phyloP scores from a whole-genome alignment of 2,797 vertebrate genomes.

The Poecilia picta region DNA sequence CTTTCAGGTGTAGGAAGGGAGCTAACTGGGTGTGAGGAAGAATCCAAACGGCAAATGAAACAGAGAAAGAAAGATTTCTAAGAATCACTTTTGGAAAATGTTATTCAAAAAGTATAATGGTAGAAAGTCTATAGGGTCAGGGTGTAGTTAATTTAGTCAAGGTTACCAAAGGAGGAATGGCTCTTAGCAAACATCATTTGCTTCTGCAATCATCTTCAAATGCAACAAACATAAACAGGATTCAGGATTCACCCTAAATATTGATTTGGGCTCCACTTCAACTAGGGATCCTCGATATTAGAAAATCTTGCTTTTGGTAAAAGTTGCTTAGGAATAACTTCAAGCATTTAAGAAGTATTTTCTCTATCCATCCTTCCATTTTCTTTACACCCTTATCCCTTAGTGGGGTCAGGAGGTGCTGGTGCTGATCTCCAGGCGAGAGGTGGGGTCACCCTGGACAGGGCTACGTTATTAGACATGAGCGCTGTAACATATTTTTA shows the following conservation, averaged over 20 bases:
- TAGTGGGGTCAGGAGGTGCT: no score
- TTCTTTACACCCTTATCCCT: no score
- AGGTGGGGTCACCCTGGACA: no score
- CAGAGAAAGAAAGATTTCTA: constrained; percentile 25
- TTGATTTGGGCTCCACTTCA: no score
- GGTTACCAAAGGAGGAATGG: neutral
- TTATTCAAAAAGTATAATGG: neutral
- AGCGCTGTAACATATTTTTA: neutral
- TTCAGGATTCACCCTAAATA: neutral
- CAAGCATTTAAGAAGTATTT: neutral
- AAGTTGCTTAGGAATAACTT: neutral
- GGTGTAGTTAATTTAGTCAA: neutral
- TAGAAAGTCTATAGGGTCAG: neutral
- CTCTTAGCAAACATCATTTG: neutral
- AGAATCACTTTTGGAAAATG: neutral
- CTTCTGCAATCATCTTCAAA: neutral
- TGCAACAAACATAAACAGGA: neutral
- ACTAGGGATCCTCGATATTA: neutral
- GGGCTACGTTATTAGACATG: neutral
- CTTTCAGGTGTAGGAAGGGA: constrained; percentile 34
- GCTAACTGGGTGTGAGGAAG: constrained; percentile 48
- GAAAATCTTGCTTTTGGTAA: neutral
- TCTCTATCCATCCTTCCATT: no score
- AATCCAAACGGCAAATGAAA: constrained; percentile 14
- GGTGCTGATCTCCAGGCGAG: no score